Evolutionary conservation across 2,113 vertebrate species (phyloP), one percentile per base, ranked within the genome.

Genomic region (Pseudorhombus dupliciocellatus): DNA sequence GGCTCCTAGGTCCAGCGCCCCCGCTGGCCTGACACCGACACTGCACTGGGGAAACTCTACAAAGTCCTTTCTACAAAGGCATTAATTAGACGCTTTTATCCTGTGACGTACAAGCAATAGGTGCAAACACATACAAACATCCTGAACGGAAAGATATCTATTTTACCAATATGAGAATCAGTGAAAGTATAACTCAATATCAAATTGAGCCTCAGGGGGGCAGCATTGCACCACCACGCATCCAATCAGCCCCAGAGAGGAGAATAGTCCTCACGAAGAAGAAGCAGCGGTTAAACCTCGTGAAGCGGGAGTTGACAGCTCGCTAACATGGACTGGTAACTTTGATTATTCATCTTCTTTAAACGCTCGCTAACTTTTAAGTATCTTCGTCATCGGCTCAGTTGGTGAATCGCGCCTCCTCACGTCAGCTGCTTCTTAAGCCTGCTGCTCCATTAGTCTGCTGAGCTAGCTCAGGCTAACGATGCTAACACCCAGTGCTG

Each of bases 241-340:
- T 1, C 11, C 4, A n/a, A 3, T 51, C 26, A 62, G n/a, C 46
- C 26, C 14, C 0, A n/a, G 30, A 28, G 24, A 5, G 20, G 14
- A 48, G 53, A 62, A 37, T 9, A 12, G 12, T 28, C 26, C 26
- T 5, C 26, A 11, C 11, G 61, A 84, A 89, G 86, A 79, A 84
- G 78, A 54, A 57, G 0, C 0, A 40, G 0, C 0, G 1, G 28
- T 73, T 58, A 7, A 21, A 59, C 90, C 85, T 88, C 87, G 87
- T 86, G 87, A 87, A 83, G 90, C 90, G 90, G 88, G 88, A 91
- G 90, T 16, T 64, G 71, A 62, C 55, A 71, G 30, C 25, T 42
- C 2, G 0, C 26, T 1, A 53, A 2, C 25, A 91, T 91, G 90
- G 85, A 90, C 40, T 90, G 90, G 90, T 91, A 86, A 87, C 65